Conservation (phyloP, 2,888 invertebrate species). For the Protodeltote pygarga region DNA sequence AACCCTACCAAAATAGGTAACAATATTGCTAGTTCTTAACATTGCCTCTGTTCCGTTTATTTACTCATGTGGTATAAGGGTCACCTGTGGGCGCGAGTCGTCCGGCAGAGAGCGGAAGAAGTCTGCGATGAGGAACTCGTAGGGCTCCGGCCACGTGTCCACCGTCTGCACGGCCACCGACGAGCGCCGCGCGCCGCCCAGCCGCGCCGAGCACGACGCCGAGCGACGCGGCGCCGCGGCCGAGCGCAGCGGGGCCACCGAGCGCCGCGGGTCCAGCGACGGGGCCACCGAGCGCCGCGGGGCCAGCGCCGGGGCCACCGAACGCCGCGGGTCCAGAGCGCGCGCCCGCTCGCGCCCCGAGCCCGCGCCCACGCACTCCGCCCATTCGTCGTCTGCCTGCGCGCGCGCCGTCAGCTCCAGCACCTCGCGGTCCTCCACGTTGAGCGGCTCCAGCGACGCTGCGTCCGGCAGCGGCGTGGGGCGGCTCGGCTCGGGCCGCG, state of each 20-base stretch:
- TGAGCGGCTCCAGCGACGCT: conserved; percentile 52
- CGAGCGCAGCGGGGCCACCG: conserved; percentile 14
- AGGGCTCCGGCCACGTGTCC: conserved; percentile 90
- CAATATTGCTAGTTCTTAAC: too few species aligned
- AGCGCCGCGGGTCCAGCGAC: conserved; percentile 24
- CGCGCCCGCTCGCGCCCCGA: conserved; percentile 32
- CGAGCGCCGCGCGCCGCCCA: conserved; percentile 18
- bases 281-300: conserved; percentile 44
- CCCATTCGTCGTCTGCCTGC: conserved; percentile 52
- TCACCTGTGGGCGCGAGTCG: conserved; percentile 60
- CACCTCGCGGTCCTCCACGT: conserved; percentile 67
- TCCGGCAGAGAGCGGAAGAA: conserved; percentile 82
- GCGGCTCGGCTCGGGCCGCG: conserved; percentile 59
- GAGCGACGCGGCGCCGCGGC: conserved; percentile 46
- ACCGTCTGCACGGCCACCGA: conserved; percentile 88
- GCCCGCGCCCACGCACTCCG: conserved; percentile 30
- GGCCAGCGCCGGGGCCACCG: conserved; percentile 32
- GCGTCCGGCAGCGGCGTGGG: conserved; percentile 59
- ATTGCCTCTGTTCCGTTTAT: too few species aligned
- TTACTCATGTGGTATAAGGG: too few species aligned
- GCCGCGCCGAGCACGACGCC: conserved; percentile 40
- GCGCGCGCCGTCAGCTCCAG: conserved; percentile 80
- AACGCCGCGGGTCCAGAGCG: conserved; percentile 38
- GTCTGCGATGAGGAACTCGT: conserved; percentile 92
- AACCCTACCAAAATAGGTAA: too few species aligned